These are phyloP conservation scores for Lacanobia oleracea DNA, from an alignment of 2,888 invertebrate genomes.

Conservation along the genomic window DNA sequence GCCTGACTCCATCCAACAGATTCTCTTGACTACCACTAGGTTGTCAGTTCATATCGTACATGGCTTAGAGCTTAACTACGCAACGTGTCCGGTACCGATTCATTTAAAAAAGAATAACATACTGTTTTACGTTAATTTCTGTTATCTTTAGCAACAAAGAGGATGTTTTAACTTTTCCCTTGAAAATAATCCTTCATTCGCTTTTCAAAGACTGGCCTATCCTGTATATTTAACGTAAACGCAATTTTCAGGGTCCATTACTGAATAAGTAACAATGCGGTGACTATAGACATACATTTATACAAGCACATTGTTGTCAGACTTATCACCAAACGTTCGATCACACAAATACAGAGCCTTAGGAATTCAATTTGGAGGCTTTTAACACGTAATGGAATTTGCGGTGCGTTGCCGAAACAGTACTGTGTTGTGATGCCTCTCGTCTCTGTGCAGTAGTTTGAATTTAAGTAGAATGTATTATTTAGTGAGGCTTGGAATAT, in stretches of 20 bases:
- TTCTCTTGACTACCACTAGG: too few relatives aligned
- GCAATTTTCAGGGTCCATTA: constrained; percentile 12
- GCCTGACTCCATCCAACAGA: too few relatives aligned
- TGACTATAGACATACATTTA: background rate
- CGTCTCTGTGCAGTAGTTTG: constrained; percentile 14
- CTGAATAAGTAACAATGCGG: constrained; percentile 19
- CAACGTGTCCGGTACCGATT: too few relatives aligned
- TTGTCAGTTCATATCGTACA: too few relatives aligned
- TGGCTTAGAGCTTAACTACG: too few relatives aligned
- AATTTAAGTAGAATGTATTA: background rate
- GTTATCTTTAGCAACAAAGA: too few relatives aligned
- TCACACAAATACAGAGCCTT: constrained; percentile 55
- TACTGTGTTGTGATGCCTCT: constrained; percentile 21
- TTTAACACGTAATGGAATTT: constrained; percentile 70
- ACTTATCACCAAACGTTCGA: constrained; percentile 41
- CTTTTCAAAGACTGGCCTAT: background rate
- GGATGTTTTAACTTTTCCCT: too few relatives aligned
- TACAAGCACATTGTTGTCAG: constrained; percentile 27
- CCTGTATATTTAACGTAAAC: background rate
- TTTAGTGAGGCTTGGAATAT: background rate
- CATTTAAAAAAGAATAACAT: too few relatives aligned
- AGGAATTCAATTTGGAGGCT: constrained; percentile 69
- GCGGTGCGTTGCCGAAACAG: constrained; percentile 59
- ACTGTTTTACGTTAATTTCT: too few relatives aligned
- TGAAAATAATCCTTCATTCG: background rate